Conservation (phyloP, 2,113 vertebrate species). For the Neomonachus schauinslandi region DNA sequence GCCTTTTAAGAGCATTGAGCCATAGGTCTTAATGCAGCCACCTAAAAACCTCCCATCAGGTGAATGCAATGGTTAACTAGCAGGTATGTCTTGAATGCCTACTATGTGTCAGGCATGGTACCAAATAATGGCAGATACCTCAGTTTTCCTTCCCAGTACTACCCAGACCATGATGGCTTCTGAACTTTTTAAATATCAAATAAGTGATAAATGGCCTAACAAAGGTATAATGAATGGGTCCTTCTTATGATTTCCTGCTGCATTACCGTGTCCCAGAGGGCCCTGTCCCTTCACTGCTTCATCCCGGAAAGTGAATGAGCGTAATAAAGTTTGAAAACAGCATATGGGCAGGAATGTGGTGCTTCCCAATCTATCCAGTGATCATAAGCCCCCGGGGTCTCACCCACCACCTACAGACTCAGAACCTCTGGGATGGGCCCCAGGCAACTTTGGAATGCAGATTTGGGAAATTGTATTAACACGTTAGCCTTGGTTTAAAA, state of each 20-base stretch:
- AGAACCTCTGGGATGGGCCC: not conserved
- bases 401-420: too few relatives aligned
- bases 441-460: not conserved
- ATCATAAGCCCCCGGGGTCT: not conserved
- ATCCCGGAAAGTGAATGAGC: not conserved
- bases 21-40: not conserved
- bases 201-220: not conserved
- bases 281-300: not conserved
- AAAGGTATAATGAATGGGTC: not conserved
- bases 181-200: not conserved
- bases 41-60: not conserved
- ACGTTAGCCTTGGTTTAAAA: not conserved
- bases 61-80: too few relatives aligned
- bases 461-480: not conserved
- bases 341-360: not conserved
- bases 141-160: not conserved
- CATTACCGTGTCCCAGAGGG: accelerated
- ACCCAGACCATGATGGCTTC: not conserved
- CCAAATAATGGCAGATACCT: too few relatives aligned
- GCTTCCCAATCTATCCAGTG: accelerated
- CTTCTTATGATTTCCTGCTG: not conserved
- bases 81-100: not conserved
- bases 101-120: accelerated
- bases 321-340: accelerated
- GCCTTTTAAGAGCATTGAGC: not conserved